These are phyloP conservation scores for Sialia sialis DNA, from an alignment of 2,113 vertebrate species.

Conservation along the genomic window DNA sequence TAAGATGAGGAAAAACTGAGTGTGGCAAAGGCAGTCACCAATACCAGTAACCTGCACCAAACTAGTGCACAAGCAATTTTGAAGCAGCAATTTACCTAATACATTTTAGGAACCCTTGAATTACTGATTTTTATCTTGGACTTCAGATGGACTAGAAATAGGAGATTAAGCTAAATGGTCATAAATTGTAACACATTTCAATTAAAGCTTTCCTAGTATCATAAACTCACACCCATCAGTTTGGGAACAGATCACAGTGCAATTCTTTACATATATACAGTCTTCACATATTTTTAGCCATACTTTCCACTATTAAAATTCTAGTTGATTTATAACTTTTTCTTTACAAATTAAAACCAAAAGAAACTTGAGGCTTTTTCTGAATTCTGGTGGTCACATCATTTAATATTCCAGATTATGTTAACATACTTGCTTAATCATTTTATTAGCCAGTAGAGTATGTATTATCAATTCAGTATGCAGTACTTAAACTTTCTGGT, in stretches of 20 bases:
- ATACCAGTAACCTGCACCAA: not conserved
- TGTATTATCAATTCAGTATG: not conserved
- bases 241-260: not conserved
- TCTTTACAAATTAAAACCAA: not conserved
- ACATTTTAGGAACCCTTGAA: not conserved
- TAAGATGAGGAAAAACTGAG: not conserved
- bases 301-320: not conserved
- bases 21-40: not conserved
- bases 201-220: not conserved
- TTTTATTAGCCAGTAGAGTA: not conserved
- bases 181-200: not conserved
- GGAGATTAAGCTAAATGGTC: not conserved
- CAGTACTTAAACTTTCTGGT: not conserved
- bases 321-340: not conserved
- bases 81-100: not conserved
- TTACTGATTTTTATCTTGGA: not conserved
- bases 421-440: not conserved
- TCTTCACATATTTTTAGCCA: not conserved
- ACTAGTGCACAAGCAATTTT: not conserved
- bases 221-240: not conserved
- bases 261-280: not conserved
- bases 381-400: not conserved
- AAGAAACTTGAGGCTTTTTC: not conserved
- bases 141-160: not conserved
- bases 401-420: not conserved